A percentile compares a stretch with the other conserved stretches of the same genome.
phyloP scores from a whole-genome alignment of 2,113 vertebrate species.

The Atrichornis clamosus region DNA sequence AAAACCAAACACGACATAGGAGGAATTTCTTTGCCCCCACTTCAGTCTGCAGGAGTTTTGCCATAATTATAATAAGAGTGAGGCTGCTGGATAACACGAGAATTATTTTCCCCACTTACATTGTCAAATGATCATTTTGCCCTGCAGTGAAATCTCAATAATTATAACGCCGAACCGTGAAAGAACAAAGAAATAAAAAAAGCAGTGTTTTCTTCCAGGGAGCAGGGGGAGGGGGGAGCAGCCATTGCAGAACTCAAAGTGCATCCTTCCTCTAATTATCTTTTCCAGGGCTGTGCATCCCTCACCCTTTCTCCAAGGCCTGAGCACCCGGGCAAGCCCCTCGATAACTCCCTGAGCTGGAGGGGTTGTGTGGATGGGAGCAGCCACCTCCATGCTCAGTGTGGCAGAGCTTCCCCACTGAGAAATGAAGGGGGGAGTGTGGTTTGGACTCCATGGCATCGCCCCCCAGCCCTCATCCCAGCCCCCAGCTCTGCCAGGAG shows the following conservation, averaged over 20 bases:
- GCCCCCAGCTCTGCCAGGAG: neutral
- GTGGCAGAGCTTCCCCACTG: accelerated
- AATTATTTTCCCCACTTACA: conserved; percentile 46
- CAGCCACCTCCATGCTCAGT: neutral
- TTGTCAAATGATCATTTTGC: conserved; percentile 58
- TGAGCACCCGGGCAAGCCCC: accelerated
- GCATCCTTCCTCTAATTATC: conserved; percentile 11
- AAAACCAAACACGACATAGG: neutral
- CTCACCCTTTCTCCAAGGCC: neutral
- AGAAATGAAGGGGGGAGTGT: accelerated
- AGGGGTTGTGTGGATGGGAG: accelerated
- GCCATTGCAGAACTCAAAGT: neutral
- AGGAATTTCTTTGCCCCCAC: conserved; percentile 32
- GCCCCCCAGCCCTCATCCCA: neutral
- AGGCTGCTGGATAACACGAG: conserved; percentile 30
- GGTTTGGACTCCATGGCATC: neutral
- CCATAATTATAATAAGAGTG: neutral
- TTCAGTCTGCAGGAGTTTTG: conserved; percentile 35
- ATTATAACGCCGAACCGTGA: conserved; percentile 35
- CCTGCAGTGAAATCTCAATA: conserved; percentile 62
- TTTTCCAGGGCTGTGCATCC: neutral
- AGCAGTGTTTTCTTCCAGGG: conserved; percentile 9
- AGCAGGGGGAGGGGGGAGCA: neutral
- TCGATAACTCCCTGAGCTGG: accelerated
- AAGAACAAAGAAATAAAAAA: conserved; percentile 56